phyloP scores from a whole-genome alignment of 2,888 invertebrate genomes.

The Ophraella communa region DNA sequence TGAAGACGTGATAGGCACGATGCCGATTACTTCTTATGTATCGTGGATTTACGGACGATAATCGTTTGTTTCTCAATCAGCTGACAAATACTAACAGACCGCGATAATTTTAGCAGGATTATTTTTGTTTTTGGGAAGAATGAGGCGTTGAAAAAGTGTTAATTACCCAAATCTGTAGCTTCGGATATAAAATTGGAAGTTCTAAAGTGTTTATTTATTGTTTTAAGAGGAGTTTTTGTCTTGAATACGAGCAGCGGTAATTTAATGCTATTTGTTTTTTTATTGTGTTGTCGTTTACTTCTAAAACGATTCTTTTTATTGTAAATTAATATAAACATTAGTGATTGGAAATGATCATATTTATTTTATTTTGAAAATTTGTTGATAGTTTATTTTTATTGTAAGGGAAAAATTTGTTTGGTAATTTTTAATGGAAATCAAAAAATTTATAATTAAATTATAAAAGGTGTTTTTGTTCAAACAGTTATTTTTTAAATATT shows the following conservation, averaged over 20 bases:
- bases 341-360: not conserved
- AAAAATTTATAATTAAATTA: too few relatives aligned
- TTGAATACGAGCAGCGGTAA: constrained; percentile 15
- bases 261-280: constrained; percentile 2
- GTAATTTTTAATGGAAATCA: not conserved
- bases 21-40: constrained; percentile 16
- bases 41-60: constrained; percentile 21
- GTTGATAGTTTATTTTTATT: not conserved
- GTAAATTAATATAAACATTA: too few relatives aligned
- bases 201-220: constrained; percentile 14
- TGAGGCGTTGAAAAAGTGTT: constrained; percentile 25
- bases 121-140: constrained; percentile 42
- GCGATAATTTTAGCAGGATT: constrained; percentile 50
- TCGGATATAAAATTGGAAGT: not conserved
- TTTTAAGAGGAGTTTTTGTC: constrained; percentile 7
- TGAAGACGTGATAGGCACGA: constrained; percentile 22
- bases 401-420: not conserved
- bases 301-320: too few relatives aligned
- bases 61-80: constrained; percentile 17
- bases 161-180: constrained; percentile 26
- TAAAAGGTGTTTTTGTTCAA: too few relatives aligned
- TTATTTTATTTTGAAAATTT: not conserved
- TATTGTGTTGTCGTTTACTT: constrained; percentile 22
- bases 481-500: too few relatives aligned
- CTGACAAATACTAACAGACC: constrained; percentile 12